phyloP scores from a whole-genome alignment of 30 jellyfish, hydroid and myxozoan species.

The Aurelia sp. region DNA sequence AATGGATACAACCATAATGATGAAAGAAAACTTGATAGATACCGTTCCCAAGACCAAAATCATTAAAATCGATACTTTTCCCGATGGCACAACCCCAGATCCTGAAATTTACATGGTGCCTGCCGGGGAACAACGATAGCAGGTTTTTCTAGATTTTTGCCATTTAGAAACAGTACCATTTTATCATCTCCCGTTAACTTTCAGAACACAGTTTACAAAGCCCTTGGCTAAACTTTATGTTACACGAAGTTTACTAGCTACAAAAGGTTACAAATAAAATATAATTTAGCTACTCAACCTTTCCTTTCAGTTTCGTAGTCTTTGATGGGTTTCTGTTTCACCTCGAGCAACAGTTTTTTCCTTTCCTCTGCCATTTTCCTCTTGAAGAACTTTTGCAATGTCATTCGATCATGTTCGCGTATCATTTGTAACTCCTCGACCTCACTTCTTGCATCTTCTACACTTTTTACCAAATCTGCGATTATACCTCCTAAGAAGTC shows the following conservation, averaged over 20 bases:
- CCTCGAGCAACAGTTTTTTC: constrained; percentile 31
- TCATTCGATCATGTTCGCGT: constrained; percentile 71
- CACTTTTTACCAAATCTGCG: constrained; percentile 78
- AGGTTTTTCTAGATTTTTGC: too few relatives aligned
- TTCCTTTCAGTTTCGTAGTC: constrained; percentile 2
- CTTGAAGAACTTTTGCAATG: constrained; percentile 45
- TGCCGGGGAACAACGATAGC: too few relatives aligned
- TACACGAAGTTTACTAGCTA: neutral
- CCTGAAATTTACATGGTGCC: too few relatives aligned
- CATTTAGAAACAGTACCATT: too few relatives aligned
- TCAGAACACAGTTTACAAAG: too few relatives aligned
- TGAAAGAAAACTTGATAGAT: too few relatives aligned
- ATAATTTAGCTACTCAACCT: neutral
- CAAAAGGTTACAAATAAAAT: neutral
- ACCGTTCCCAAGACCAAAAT: too few relatives aligned
- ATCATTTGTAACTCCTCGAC: constrained; percentile 66
- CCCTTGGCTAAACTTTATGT: neutral
- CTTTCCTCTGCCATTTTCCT: constrained; percentile 57
- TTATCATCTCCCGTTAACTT: too few relatives aligned
- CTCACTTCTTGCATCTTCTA: constrained; percentile 69
- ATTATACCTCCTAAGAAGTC: constrained; percentile 74
- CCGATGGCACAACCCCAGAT: too few relatives aligned
- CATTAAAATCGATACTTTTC: too few relatives aligned
- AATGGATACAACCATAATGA: too few relatives aligned
- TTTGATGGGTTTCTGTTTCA: neutral